Percentiles rank a stretch among this genome's conserved stretches.
Conservation (phyloP, 2,797 vertebrate species). For the Mycteria americana region DNA sequence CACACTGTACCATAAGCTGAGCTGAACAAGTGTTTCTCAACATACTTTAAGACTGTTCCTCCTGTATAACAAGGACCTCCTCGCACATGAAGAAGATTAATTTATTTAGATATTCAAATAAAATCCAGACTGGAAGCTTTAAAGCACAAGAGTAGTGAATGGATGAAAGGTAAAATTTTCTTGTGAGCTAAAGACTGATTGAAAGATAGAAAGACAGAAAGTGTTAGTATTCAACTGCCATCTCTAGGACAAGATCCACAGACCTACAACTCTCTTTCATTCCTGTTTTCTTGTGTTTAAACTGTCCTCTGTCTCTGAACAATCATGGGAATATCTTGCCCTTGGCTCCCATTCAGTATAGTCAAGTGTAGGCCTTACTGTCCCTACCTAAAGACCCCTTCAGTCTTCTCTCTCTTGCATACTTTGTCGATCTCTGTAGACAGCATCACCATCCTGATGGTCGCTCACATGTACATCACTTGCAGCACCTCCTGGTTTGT, state of each 20-base stretch:
- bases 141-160: neutral
- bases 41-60: neutral
- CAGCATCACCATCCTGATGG: no score
- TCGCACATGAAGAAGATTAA: neutral
- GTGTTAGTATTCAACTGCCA: neutral
- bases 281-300: neutral
- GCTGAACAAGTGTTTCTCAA: neutral
- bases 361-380: neutral
- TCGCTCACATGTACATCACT: neutral
- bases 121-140: neutral
- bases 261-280: neutral
- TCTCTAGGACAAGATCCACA: neutral
- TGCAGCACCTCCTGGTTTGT: neutral
- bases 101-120: neutral
- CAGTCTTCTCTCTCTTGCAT: neutral
- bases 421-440: neutral
- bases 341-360: neutral
- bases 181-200: neutral
- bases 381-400: neutral
- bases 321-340: neutral
- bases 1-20: neutral
- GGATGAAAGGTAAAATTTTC: neutral
- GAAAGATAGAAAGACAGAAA: neutral
- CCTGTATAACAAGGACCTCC: neutral
- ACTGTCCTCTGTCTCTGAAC: neutral